phyloP scores from a whole-genome alignment of 2,888 invertebrate genomes.

The Resseliella maxima region DNA sequence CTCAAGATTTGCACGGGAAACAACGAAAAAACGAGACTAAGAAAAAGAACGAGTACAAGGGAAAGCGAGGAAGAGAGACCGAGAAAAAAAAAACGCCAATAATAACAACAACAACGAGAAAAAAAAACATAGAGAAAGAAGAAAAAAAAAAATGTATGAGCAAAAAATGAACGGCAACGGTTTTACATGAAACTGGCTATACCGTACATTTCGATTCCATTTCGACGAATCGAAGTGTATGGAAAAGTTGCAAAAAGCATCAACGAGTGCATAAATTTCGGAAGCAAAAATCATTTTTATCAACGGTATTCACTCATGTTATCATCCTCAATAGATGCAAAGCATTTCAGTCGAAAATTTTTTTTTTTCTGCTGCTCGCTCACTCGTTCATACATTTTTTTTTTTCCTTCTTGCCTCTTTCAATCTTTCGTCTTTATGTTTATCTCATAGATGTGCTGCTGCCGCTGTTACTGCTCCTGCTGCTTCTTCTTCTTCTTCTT shows the following conservation, averaged over 20 bases:
- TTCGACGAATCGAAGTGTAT: not conserved
- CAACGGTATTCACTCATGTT: constrained; percentile 1
- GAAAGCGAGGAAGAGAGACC: too few species aligned
- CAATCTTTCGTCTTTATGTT: not conserved
- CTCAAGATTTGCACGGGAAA: constrained; percentile 16
- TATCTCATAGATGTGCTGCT: not conserved
- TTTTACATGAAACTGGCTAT: not conserved
- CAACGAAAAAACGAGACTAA: not conserved
- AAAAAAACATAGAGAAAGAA: not conserved
- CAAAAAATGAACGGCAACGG: not conserved
- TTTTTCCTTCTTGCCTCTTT: not conserved
- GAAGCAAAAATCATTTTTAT: constrained; percentile 36
- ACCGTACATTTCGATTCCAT: not conserved
- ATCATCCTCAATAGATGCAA: not conserved
- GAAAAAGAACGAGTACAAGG: not conserved
- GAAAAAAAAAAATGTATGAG: not conserved
- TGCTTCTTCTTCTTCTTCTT: too few species aligned
- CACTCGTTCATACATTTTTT: not conserved
- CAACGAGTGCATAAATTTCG: constrained; percentile 34
- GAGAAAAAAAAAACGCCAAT: too few species aligned
- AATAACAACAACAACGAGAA: not conserved
- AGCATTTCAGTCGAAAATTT: not conserved
- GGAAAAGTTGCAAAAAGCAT: constrained; percentile 18
- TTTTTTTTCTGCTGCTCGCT: not conserved
- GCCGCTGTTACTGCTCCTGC: too few species aligned